These are phyloP conservation scores for Chrosomus eos DNA, from an alignment of 2,797 vertebrate species.

Conservation along the genomic window DNA sequence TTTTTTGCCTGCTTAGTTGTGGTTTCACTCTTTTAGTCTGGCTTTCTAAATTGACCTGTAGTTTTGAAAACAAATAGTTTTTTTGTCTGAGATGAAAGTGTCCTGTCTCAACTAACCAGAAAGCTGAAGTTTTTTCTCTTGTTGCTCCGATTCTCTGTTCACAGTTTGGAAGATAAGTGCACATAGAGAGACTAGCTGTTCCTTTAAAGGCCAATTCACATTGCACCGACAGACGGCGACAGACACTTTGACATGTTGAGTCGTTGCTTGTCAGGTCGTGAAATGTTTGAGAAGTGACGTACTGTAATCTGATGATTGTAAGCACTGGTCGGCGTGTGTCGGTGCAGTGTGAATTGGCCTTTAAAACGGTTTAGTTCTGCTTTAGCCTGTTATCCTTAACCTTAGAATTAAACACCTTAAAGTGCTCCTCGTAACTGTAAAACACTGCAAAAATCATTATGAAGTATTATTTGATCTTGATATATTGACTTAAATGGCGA, in stretches of 20 bases:
- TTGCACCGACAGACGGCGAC: background rate
- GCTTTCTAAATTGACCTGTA: background rate
- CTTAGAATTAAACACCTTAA: background rate
- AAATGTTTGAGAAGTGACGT: background rate
- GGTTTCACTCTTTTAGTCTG: background rate
- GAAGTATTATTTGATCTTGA: background rate
- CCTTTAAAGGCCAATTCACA: background rate
- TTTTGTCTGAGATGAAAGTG: constrained; percentile 15
- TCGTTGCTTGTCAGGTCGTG: background rate
- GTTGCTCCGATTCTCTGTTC: constrained; percentile 16
- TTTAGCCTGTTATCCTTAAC: constrained; percentile 10
- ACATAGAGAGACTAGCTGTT: background rate
- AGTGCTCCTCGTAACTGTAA: background rate
- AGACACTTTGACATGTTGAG: background rate
- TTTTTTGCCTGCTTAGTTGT: background rate
- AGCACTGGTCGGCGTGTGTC: background rate
- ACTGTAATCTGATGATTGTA: background rate
- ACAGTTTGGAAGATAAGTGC: constrained; percentile 23
- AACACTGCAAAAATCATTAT: background rate
- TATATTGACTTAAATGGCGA: background rate
- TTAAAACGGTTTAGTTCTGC: background rate
- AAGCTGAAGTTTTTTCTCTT: constrained; percentile 22
- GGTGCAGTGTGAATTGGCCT: background rate
- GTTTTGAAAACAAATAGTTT: background rate
- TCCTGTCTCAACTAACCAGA: constrained; percentile 12